Base-by-base conservation (phyloP, 2,113 vertebrate species). In the Lontra canadensis region DNA sequence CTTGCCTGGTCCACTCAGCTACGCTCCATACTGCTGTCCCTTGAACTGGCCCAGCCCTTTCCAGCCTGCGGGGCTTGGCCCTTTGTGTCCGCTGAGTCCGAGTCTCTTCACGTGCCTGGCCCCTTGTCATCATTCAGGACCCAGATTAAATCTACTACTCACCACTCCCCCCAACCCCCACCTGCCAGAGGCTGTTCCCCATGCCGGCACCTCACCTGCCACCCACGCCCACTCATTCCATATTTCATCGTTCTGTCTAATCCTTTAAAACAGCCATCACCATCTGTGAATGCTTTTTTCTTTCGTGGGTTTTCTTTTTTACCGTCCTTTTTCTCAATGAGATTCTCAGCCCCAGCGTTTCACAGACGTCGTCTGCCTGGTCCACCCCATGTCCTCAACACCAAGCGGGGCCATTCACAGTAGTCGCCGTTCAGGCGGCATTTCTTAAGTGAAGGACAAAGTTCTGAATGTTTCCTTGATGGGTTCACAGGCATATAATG, bases 141-240 rank as follows among this genome's bases (percentile, higher is more conserved):
- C 49, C 14, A 44, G 20, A n/a, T 36, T n/a, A n/a, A 47, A 65
- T 15, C 52, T 55, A 55, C 52, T 6, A 55, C 17, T 6, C 52
- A 14, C 4, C 2, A 0, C 36, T 3, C 4, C 23, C 59, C 1
- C 9, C 44, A 47, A 3, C 10, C 10, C 3, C 23, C 31, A 7
- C 31, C 31, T 3, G 6, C 31, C 2, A 6, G 31, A 42, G 14
- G 29, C 0, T 36, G 15, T 87, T 65, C 81, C 55, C 63, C n/a
- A 79, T 1, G 2, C 59, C 15, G 4, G 9, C 73, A 10, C 3
- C 25, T 9, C 13, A 49, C 5, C 15, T 2, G 29, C 21, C 25
- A 14, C 15, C 67, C 5, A 21, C 29, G 21, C 4, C 34, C 6
- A 5, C 13, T 12, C 25, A n/a, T 25, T 79, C 1, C 0, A 18